Evolutionary conservation across 2,797 vertebrate species (phyloP).

Genomic region (Gymnoscopelus microlampas): DNA sequence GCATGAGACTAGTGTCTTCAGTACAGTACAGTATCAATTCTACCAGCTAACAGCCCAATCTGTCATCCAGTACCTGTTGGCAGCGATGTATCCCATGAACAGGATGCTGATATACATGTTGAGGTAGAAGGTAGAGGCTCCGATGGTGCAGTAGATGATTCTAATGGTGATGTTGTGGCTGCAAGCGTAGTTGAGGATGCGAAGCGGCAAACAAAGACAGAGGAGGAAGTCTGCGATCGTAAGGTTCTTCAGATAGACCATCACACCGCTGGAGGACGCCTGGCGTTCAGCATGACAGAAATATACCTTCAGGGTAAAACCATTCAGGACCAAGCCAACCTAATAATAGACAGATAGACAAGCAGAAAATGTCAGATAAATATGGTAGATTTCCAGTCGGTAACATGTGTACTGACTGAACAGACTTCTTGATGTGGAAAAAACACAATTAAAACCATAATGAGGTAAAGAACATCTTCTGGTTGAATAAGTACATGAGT

Average conservation of each 20-base stretch:
- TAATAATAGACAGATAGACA: constrained; percentile 11
- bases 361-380: too few species aligned
- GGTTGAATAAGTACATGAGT: too few species aligned
- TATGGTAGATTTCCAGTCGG: neutral
- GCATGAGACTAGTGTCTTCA: too few species aligned
- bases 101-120: constrained; percentile 84
- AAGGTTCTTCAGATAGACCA: constrained; percentile 80
- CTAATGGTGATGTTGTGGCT: neutral
- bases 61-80: constrained; percentile 67
- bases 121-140: constrained; percentile 70
- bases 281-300: constrained; percentile 53
- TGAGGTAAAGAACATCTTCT: too few species aligned
- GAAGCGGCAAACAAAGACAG: constrained; percentile 72
- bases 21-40: too few species aligned
- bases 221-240: constrained; percentile 75
- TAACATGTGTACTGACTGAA: neutral
- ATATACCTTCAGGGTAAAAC: constrained; percentile 73
- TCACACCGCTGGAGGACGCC: constrained; percentile 54
- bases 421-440: too few species aligned
- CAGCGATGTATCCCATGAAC: constrained; percentile 81
- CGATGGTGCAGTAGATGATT: constrained; percentile 71
- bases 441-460: too few species aligned
- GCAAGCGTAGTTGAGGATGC: constrained; percentile 59
- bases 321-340: constrained; percentile 71
- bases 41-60: neutral